These are phyloP conservation scores for Stenodera caucasica DNA, from an alignment of 2,888 invertebrate species.

Conservation along the genomic window DNA sequence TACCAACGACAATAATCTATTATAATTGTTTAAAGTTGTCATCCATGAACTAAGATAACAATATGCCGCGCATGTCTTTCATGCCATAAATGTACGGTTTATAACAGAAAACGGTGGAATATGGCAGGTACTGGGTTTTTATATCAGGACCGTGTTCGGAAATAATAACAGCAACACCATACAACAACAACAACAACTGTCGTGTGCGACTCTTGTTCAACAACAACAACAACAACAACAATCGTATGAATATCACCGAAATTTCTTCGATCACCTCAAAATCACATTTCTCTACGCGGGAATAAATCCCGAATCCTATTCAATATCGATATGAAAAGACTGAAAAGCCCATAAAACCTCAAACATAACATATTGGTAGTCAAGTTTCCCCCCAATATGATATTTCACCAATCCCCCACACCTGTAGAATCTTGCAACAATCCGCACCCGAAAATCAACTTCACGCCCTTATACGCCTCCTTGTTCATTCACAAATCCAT, in stretches of 20 bases:
- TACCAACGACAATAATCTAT: conserved; percentile 28
- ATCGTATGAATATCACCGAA: background rate
- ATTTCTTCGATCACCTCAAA: background rate
- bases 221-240: background rate
- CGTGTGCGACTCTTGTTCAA: background rate
- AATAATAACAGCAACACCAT: conserved; percentile 38
- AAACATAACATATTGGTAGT: conserved; percentile 52
- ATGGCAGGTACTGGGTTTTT: conserved; percentile 31
- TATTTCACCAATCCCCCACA: conserved; percentile 53
- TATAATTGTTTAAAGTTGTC: conserved; percentile 34
- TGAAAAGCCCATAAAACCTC: conserved; percentile 50
- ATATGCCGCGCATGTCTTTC: conserved; percentile 38
- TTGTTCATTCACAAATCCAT: too few relatives aligned
- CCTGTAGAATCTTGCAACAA: conserved; percentile 50
- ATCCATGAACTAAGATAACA: conserved; percentile 33
- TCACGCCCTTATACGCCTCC: background rate
- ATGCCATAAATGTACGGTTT: conserved; percentile 36
- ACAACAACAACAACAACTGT: background rate
- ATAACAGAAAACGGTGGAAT: conserved; percentile 24
- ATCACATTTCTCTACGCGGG: conserved; percentile 15
- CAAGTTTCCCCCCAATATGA: conserved; percentile 51
- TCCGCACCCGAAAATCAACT: conserved; percentile 8
- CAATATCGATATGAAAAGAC: conserved; percentile 51
- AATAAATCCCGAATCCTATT: conserved; percentile 45
- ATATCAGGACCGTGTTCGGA: conserved; percentile 39